Evolutionary conservation across 2,888 invertebrate species (phyloP), one percentile per base, ranked within the genome.

Genomic region (Meghimatium bilineatum): DNA sequence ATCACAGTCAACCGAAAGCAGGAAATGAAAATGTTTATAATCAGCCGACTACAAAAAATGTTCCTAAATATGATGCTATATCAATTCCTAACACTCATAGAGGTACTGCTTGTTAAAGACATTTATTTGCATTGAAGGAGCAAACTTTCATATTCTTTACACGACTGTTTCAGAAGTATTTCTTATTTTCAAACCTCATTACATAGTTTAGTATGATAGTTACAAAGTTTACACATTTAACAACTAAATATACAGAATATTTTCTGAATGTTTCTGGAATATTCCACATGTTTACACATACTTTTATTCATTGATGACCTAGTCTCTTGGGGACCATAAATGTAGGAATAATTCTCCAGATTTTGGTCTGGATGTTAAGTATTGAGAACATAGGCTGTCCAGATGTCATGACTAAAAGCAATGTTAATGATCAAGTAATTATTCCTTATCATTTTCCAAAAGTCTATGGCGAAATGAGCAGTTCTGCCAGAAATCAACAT

Each of bases 71-170:
- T 69, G 79, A 80, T 80, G 80, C 80, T 36, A 34, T 80, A 17
- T 29, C 80, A 17, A 72, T 80, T 34, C 80, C 80, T 12, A 80
- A 80, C 71, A 80, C 80, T 32, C 10, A 56, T 14, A 26, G 36
- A n/a, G 56, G 80, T 12, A 71, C 80, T 36, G n/a, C 56, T 44
- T 80, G 80, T 56, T 80, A 80, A 72, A 34, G 56, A 26, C 32
- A 5, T 5, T 1, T 5, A 66, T 66, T 66, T 66, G 29, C 17
- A 2, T 17, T 32, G 12, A 12, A 32, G 32, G 34, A 29, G 32
- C 14, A 32, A 1, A 32, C 66, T 66, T 66, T 32, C 17, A 2
- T 32, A 32, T 12, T 29, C 29, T 8, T 1, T 63, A 29, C 14
- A 32, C 32, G 14, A 66, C 6, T 32, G 1, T 32, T 66, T 66